Conservation (phyloP, 2,797 vertebrate species). For the Euphonia xanthogaster region DNA sequence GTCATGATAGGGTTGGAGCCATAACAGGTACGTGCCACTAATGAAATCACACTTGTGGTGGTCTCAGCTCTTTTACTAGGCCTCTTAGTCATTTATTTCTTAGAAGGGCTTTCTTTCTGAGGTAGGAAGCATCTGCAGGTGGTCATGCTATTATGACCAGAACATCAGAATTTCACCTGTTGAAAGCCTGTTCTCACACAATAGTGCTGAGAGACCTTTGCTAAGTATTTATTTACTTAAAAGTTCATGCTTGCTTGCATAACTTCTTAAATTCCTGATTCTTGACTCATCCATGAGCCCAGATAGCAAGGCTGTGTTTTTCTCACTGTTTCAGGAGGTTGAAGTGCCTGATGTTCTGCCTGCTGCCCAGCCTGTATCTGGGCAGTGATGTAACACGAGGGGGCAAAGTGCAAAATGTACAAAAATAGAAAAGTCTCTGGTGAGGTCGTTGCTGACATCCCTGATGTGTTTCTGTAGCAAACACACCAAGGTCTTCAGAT, state of each 20-base stretch:
- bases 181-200: neutral
- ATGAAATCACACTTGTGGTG: neutral
- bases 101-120: neutral
- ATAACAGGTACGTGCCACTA: neutral
- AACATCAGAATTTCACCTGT: neutral
- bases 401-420: neutral
- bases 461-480: neutral
- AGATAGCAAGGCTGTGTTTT: slow-evolving; percentile 41
- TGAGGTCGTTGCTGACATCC: neutral
- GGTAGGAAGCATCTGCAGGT: neutral
- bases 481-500: neutral
- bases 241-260: slow-evolving; percentile 48
- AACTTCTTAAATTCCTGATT: slow-evolving; percentile 51
- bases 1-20: neutral
- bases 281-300: slow-evolving; percentile 34
- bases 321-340: slow-evolving; percentile 3
- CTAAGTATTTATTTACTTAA: slow-evolving; percentile 41
- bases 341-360: neutral
- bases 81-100: neutral
- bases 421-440: neutral
- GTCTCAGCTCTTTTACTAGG: neutral
- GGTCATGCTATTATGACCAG: neutral
- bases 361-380: neutral
- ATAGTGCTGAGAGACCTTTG: neutral
- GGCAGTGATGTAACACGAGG: neutral